phyloP scores from a whole-genome alignment of 2,888 invertebrate species.

The Sarcophaga rosellei region DNA sequence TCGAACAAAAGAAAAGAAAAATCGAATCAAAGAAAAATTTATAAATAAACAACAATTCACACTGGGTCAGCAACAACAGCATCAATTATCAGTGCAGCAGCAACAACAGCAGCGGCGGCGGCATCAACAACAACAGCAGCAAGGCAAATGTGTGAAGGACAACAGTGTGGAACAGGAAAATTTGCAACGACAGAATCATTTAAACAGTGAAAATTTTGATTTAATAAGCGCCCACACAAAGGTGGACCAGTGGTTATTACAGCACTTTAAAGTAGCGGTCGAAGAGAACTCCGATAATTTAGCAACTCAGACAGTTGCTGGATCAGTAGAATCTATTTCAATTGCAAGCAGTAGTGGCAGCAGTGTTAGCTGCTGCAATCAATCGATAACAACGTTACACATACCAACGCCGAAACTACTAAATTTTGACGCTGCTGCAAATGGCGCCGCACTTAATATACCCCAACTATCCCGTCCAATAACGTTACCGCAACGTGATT shows the following conservation, averaged over 20 bases:
- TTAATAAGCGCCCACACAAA: slow-evolving; percentile 67
- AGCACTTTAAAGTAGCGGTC: slow-evolving; percentile 84
- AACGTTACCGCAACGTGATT: slow-evolving; percentile 59
- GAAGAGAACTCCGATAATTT: slow-evolving; percentile 85
- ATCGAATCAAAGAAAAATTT: background rate
- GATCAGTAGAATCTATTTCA: background rate
- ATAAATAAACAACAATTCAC: slow-evolving; percentile 48
- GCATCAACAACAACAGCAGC: slow-evolving; percentile 39
- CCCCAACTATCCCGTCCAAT: slow-evolving; percentile 18
- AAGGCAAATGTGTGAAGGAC: slow-evolving; percentile 15
- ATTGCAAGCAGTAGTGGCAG: background rate
- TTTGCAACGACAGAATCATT: background rate
- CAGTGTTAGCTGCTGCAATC: background rate
- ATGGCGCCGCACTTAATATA: slow-evolving; percentile 24
- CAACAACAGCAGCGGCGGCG: slow-evolving; percentile 33
- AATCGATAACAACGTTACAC: slow-evolving; percentile 43
- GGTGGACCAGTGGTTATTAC: slow-evolving; percentile 87
- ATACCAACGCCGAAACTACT: slow-evolving; percentile 68
- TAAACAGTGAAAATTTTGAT: slow-evolving; percentile 43
- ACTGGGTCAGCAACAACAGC: slow-evolving; percentile 71
- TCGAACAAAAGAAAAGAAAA: background rate
- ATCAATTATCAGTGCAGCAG: slow-evolving; percentile 65
- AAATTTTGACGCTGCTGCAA: slow-evolving; percentile 66
- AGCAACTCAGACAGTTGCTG: slow-evolving; percentile 81
- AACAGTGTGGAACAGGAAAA: background rate